Percentiles rank a stretch among this genome's conserved stretches.
Evolutionary conservation across 1,140 invertebrate species (phyloP).

Genomic region (Drosophila bocki): DNA sequence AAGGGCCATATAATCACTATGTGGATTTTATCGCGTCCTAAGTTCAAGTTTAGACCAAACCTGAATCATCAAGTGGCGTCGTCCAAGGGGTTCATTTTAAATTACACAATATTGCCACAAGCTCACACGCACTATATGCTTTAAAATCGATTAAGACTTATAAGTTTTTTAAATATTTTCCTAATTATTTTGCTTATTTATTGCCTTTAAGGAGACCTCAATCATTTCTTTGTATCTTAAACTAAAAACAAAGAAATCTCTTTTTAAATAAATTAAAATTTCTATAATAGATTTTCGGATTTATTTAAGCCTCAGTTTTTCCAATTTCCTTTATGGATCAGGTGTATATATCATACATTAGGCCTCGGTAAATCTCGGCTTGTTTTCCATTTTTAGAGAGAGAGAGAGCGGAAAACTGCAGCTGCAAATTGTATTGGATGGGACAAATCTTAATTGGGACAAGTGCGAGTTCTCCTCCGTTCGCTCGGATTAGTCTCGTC

Average conservation of each 20-base stretch:
- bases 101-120: neutral
- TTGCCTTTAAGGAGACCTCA: neutral
- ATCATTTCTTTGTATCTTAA: neutral
- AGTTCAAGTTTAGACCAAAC: conserved; percentile 29
- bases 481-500: conserved; percentile 32
- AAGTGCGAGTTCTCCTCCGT: conserved; percentile 53
- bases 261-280: neutral
- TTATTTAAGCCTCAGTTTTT: neutral
- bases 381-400: conserved; percentile 27
- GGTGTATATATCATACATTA: conserved; percentile 9
- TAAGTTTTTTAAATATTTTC: neutral
- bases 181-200: too few species aligned
- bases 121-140: neutral
- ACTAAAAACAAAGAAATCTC: neutral
- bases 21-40: conserved; percentile 33
- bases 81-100: neutral
- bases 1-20: conserved; percentile 43
- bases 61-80: conserved; percentile 15
- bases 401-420: conserved; percentile 28
- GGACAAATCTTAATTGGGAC: conserved; percentile 80
- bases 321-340: conserved; percentile 6
- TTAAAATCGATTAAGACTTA: neutral
- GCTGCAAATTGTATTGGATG: conserved; percentile 69
- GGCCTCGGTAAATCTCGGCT: conserved; percentile 47
- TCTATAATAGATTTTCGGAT: neutral